Conservation (phyloP, 2,797 vertebrate species). For the Leuciscus waleckii region DNA sequence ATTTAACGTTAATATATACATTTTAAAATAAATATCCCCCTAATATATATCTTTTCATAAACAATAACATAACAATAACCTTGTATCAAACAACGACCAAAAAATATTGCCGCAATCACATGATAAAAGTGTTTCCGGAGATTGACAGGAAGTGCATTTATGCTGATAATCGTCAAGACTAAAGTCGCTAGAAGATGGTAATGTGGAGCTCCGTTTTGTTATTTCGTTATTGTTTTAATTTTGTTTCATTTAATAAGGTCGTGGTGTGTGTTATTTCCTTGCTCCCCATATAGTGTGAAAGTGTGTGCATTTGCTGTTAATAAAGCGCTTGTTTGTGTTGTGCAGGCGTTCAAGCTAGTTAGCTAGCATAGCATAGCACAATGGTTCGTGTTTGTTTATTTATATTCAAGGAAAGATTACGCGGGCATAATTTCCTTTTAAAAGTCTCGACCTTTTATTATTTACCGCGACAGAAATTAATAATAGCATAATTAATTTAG, state of each 20-base stretch:
- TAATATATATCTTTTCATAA: not conserved
- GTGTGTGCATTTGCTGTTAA: not conserved
- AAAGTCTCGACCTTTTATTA: not conserved
- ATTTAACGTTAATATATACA: too few relatives aligned
- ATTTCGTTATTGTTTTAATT: not conserved
- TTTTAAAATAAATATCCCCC: fast-evolving
- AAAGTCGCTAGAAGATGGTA: constrained; percentile 48
- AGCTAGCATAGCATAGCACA: constrained; percentile 9
- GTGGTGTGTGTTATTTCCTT: not conserved
- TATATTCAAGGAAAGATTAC: not conserved
- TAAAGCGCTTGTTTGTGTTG: not conserved
- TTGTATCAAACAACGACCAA: not conserved
- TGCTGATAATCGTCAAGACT: not conserved
- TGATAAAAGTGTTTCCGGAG: constrained; percentile 26
- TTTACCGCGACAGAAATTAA: fast-evolving
- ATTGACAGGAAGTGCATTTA: constrained; percentile 32
- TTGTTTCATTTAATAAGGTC: not conserved
- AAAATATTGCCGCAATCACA: constrained; percentile 12
- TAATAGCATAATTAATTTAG: not conserved
- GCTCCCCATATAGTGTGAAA: not conserved
- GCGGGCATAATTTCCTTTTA: not conserved
- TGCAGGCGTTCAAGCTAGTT: not conserved
- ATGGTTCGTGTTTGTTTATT: not conserved
- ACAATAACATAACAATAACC: not conserved
- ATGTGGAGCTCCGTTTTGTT: not conserved